Conservation (phyloP, 2,797 vertebrate genomes). For the Lepus oiostolus region DNA sequence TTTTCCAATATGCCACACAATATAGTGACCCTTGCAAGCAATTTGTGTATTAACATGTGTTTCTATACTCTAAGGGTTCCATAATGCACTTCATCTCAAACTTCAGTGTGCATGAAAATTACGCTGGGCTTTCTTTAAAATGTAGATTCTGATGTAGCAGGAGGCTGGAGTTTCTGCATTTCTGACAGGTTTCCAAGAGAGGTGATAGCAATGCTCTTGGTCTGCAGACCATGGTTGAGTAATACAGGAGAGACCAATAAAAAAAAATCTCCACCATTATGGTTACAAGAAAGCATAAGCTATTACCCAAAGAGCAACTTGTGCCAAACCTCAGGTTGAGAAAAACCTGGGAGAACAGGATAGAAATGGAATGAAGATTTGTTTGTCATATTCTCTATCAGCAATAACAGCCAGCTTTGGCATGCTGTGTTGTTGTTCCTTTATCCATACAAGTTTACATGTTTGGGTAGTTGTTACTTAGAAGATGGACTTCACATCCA, state of each 20-base stretch:
- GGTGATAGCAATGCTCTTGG: background rate
- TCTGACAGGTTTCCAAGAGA: background rate
- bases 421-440: constrained; percentile 53
- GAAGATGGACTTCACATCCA: constrained; percentile 22
- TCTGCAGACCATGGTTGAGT: background rate
- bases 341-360: background rate
- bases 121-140: constrained; percentile 9
- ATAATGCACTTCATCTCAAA: constrained; percentile 47
- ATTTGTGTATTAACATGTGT: background rate
- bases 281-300: background rate
- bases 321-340: background rate
- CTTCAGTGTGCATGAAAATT: constrained; percentile 14
- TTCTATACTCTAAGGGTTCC: background rate
- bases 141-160: background rate
- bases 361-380: constrained; percentile 50
- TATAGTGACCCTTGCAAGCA: background rate
- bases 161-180: background rate
- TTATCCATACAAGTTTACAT: constrained; percentile 42
- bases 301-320: background rate
- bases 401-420: constrained; percentile 15
- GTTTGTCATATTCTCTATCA: constrained; percentile 23
- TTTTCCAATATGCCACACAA: background rate
- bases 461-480: background rate
- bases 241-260: background rate
- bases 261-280: background rate